These are phyloP conservation scores for Hipparchia semele DNA, from an alignment of 2,888 invertebrate species.

Conservation along the genomic window DNA sequence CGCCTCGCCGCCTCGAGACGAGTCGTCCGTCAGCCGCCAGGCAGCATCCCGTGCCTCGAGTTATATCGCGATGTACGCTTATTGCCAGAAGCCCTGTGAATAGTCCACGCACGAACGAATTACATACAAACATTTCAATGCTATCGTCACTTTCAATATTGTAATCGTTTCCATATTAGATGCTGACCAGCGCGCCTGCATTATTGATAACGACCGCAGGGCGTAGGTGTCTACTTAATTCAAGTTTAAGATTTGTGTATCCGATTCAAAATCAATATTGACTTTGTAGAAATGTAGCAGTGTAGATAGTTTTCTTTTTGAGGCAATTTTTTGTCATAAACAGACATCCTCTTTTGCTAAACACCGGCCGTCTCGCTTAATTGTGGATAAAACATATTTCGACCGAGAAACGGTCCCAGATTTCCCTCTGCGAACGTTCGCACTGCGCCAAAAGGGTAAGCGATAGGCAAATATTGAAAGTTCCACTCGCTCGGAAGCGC, in stretches of 20 bases:
- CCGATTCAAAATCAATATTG: background rate
- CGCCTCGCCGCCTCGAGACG: background rate
- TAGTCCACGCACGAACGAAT: background rate
- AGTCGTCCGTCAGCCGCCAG: background rate
- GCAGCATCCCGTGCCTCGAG: background rate
- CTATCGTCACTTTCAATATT: background rate
- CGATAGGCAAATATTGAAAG: background rate
- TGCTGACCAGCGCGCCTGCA: background rate
- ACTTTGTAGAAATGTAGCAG: too few species aligned
- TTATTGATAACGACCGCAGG: background rate
- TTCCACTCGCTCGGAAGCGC: background rate
- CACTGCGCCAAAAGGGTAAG: background rate
- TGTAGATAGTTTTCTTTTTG: too few species aligned
- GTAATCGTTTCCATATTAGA: background rate
- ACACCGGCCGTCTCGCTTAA: too few species aligned
- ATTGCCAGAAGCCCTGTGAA: constrained; percentile 3
- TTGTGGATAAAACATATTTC: background rate
- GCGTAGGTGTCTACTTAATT: background rate
- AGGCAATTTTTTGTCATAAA: too few species aligned
- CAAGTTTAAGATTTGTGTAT: background rate
- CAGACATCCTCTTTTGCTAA: too few species aligned
- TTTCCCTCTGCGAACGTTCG: background rate
- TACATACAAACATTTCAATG: background rate
- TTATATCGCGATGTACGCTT: background rate
- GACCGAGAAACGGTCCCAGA: background rate